Base-by-base conservation (phyloP, 2,797 vertebrate genomes). In the Sebastes glaucus region DNA sequence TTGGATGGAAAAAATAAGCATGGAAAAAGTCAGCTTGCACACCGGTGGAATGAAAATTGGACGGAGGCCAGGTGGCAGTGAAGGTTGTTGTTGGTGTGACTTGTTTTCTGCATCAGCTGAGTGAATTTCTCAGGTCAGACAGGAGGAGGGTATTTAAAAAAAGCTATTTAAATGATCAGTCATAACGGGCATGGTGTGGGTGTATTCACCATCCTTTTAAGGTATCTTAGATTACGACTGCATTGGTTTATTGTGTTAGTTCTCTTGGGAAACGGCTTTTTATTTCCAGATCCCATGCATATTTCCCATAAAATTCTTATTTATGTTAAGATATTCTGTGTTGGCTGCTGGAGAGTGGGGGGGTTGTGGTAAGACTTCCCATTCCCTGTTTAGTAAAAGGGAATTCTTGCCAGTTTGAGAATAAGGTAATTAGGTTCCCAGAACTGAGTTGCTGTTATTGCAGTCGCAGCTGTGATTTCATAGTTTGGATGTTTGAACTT, bases 231-330 rank as follows among this genome's bases (percentile, higher is more conserved):
- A 35, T 46, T 63, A 27, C 38, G 6, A 4, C 56, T 5, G 18
- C 3, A 2, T 27, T 66, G 5, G 25, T 79, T 61, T 69, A 14
- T 77, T 49, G 9, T 59, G 4, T 66, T 28, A 35, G 62, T 65
- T 66, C 13, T 66, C 32, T 13, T 35, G 66, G 70, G 35, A 59
- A 75, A 46, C 4, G 2, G 18, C 4, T 27, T 5, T 57, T 62
- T 69, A 25, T 70, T 35, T 77, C 13, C 46, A 75, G 57, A 63
- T 74, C 11, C 11, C 64, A 57, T 57, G 1, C 30, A 76, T 82
- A 62, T 67, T 87, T 87, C 32, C 42, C 69, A 75, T 61, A 28
- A 65, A 32, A 28, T 32, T 22, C 1, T 28, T 42, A 71, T 5
- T 46, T 52, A 60, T 60, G 5, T 59, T 46, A 18, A 30, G 33